Conservation (phyloP, 1,140 invertebrate species). For the Condylostylus longicornis region DNA sequence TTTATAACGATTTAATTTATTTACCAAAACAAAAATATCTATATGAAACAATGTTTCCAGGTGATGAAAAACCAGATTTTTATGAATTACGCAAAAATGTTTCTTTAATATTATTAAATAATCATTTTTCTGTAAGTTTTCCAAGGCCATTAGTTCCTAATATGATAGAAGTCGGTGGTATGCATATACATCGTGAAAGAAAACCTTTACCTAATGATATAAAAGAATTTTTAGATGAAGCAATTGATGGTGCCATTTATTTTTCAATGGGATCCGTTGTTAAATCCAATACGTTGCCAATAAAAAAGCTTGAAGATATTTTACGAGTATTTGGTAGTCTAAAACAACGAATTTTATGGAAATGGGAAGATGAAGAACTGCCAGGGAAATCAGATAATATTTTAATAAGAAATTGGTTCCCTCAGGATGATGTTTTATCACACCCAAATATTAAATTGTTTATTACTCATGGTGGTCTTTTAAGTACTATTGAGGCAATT, state of each 20-base stretch:
- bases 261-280: constrained; percentile 53
- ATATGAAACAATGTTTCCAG: constrained; percentile 28
- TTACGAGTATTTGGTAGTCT: constrained; percentile 35
- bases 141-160: constrained; percentile 38
- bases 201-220: constrained; percentile 30
- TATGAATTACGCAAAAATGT: constrained; percentile 29
- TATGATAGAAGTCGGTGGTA: constrained; percentile 33
- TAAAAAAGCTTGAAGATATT: constrained; percentile 32
- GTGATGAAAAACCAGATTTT: constrained; percentile 6
- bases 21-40: constrained; percentile 26
- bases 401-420: constrained; percentile 46
- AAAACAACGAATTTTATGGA: constrained; percentile 40
- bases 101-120: constrained; percentile 39
- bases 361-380: constrained; percentile 38
- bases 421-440: constrained; percentile 52
- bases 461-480: constrained; percentile 54
- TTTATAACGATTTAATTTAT: constrained; percentile 9
- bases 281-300: constrained; percentile 36
- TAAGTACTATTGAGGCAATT: constrained; percentile 55
- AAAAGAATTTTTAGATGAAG: constrained; percentile 37
- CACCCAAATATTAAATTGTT: constrained; percentile 53
- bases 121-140: constrained; percentile 37
- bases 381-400: constrained; percentile 44
- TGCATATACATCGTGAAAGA: constrained; percentile 38
- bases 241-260: constrained; percentile 45